Conservation (phyloP, 2,888 invertebrate genomes). For the Platycheirus albimanus region DNA sequence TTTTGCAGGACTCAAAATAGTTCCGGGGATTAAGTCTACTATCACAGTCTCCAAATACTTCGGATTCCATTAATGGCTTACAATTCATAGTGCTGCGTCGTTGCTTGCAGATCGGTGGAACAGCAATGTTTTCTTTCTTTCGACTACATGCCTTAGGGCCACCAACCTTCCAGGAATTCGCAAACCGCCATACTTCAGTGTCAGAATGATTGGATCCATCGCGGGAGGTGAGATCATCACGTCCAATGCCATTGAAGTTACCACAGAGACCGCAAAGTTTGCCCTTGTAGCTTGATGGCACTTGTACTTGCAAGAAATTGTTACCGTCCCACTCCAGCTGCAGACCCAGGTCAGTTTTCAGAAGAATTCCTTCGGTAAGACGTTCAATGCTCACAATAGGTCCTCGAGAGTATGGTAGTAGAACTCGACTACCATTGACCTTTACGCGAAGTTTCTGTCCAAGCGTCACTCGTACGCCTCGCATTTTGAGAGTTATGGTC, state of each 20-base stretch:
- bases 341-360: conserved; percentile 89
- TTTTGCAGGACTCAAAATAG: conserved; percentile 93
- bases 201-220: conserved; percentile 88
- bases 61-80: conserved; percentile 83
- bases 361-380: conserved; percentile 86
- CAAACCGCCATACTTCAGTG: conserved; percentile 87
- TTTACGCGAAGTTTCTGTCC: conserved; percentile 94
- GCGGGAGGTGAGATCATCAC: conserved; percentile 91
- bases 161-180: conserved; percentile 95
- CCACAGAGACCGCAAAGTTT: conserved; percentile 96
- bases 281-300: conserved; percentile 87
- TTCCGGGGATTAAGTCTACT: conserved; percentile 90
- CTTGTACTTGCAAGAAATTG: conserved; percentile 94
- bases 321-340: conserved; percentile 96
- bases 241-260: conserved; percentile 93
- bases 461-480: conserved; percentile 90
- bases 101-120: conserved; percentile 84
- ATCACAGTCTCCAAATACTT: conserved; percentile 90
- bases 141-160: conserved; percentile 89
- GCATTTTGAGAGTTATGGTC: conserved; percentile 91
- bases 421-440: conserved; percentile 90
- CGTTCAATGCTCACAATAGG: conserved; percentile 86
- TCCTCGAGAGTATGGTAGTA: conserved; percentile 86
- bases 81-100: conserved; percentile 84
- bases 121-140: conserved; percentile 83